Evolutionary conservation across 2,113 vertebrate species (phyloP).

Genomic region (Sinocyclocheilus maitianheensis): DNA sequence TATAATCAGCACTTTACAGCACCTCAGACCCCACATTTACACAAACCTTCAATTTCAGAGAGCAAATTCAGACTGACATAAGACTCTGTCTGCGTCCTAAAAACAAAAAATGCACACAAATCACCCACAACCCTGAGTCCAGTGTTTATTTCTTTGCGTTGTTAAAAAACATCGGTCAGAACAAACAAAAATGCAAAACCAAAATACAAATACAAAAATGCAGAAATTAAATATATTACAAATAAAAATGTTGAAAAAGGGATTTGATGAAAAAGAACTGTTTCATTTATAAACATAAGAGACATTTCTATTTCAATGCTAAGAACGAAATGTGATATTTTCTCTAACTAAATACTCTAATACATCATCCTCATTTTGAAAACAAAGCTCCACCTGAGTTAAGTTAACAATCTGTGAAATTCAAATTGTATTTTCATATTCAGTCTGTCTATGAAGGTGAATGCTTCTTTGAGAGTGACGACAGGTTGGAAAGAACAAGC

Average conservation of each 20-base stretch:
- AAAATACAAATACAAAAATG: no score
- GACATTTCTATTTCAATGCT: background rate
- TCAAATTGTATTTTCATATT: background rate
- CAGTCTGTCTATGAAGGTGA: no score
- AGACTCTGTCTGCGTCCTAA: background rate
- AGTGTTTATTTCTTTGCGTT: constrained; percentile 31
- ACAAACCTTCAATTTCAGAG: constrained; percentile 27
- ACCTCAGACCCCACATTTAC: background rate
- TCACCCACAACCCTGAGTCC: background rate
- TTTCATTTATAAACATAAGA: background rate
- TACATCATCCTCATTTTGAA: background rate
- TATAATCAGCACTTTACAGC: constrained; percentile 24
- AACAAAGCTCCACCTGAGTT: background rate
- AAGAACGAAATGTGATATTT: background rate
- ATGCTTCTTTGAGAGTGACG: background rate
- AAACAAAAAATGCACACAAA: background rate
- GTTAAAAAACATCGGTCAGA: constrained; percentile 18
- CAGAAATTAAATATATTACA: background rate
- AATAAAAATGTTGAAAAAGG: background rate
- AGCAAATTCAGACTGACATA: constrained; percentile 7
- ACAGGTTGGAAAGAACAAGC: background rate
- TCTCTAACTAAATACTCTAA: background rate
- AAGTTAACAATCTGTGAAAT: background rate
- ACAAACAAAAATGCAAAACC: background rate
- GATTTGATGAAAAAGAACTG: background rate